These are phyloP conservation scores for Proteles cristata DNA, from an alignment of 2,113 vertebrate species.

Conservation along the genomic window DNA sequence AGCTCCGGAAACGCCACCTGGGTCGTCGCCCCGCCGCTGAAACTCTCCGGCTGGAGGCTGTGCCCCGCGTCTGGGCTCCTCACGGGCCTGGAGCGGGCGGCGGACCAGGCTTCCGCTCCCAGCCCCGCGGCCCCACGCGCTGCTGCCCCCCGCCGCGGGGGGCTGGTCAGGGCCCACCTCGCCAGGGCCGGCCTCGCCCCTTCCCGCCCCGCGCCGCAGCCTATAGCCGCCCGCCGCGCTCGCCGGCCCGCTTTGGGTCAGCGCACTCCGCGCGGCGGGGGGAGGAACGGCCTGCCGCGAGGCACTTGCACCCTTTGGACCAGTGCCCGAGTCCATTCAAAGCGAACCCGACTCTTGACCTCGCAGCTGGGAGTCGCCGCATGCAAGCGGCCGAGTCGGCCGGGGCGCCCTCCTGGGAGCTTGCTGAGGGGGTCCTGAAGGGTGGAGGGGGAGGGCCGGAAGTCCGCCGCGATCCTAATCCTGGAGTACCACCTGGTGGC, in stretches of 20 bases:
- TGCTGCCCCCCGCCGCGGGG: too few species aligned
- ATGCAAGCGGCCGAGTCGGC: accelerated
- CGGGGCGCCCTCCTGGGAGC: accelerated
- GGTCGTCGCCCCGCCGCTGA: neutral
- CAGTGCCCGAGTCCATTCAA: neutral
- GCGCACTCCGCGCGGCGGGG: accelerated
- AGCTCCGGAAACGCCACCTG: neutral
- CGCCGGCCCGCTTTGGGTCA: neutral
- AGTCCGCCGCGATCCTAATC: neutral
- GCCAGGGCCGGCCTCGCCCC: neutral
- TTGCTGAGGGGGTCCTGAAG: accelerated
- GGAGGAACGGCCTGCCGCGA: accelerated
- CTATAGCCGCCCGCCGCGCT: neutral
- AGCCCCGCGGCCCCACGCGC: too few species aligned
- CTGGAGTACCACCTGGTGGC: constrained; percentile 13
- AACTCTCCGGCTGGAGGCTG: neutral
- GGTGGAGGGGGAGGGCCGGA: neutral
- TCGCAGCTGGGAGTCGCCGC: accelerated
- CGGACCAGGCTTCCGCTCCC: too few species aligned
- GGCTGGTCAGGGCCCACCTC: neutral
- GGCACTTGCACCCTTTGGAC: accelerated
- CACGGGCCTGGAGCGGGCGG: accelerated
- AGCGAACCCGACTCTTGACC: neutral
- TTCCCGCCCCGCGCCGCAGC: neutral
- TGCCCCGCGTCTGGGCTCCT: accelerated